Evolutionary conservation across 2,113 vertebrate species (phyloP), one percentile per base, ranked within the genome.

Genomic region (Gnathonemus longibarbis): DNA sequence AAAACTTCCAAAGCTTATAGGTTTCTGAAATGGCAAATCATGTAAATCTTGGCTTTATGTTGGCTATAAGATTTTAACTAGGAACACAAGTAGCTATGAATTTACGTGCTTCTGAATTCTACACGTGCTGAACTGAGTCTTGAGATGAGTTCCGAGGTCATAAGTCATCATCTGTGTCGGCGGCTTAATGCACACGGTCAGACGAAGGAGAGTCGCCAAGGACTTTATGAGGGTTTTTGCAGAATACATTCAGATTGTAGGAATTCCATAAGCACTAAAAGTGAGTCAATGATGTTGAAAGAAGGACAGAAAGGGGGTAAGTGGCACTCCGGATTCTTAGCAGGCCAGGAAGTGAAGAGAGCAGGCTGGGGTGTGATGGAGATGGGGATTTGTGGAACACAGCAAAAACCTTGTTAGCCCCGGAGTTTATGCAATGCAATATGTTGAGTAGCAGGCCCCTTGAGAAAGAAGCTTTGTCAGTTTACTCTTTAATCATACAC

Each of bases 401-500:
- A 5, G 27, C 48, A 3, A 87, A 87, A 87, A 2, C 50, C 85
- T 53, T 87, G 85, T 52, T 15, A 53, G 84, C 8, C 42, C 84
- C 1, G 48, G 48, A 49, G 84, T 87, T 87, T 87, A 46, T 49
- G 84, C 84, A 31, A 31, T 52, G n/a, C 84, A 53, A 53, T 53
- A 87, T 35, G 85, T 87, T 2, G 31, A 19, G 15, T 35, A 87
- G n/a, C 27, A 21, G 21, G 49, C 49, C 24, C 48, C n/a, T 31
- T 53, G 13, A 2, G 85, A 42, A 35, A 53, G 50, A 31, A 56
- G 85, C 85, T 87, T 53, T 87, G 85, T 87, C n/a, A 87, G 83
- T 84, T 84, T n/a, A 46, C n/a, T 53, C 49, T 87, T 87, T 87
- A 52, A 87, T 87, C 85, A 87, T 27, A n/a, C 27, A 87, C 49